Evolutionary conservation across 2,888 invertebrate genomes (phyloP), one percentile per base, ranked within the genome.

Genomic region (Aricia artaxerxes): DNA sequence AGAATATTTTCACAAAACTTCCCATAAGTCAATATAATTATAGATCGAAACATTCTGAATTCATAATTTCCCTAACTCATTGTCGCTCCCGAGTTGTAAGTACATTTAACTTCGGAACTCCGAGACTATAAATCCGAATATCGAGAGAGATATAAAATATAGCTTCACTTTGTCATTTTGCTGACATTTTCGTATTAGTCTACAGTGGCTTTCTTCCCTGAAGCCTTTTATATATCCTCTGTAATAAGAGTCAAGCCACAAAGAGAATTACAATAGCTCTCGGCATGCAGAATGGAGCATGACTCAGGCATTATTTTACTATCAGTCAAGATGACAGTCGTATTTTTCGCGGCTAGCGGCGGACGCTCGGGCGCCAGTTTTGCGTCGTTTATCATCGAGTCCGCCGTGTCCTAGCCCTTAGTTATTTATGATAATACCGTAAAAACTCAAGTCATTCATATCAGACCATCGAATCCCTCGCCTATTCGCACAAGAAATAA

Each of bases 321-420:
- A 93, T 94, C 92, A 91, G 89, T 94, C 94, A 94, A 93, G 91
- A 94, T 93, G 93, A 93, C 92, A 94, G 90, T 92, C 89, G 90
- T 92, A 91, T 94, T 93, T 94, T 94, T 92, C 92, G 92, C 89
- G 92, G 88, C 89, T 90, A 91, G 87, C 89, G 90, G 89, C 90
- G 91, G 93, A 89, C 92, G 90, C 86, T 87, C 85, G 87, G 92
- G 91, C 93, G 94, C 92, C 92, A 84, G 82, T 89, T 89, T 84
- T 79, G 82, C 86, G 85, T 93, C 93, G 89, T 94, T 93, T 92
- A 92, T 94, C 92, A 94, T 93, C 88, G 87, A 89, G 88, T 89
- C 86, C 85, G 86, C 87, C 86, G 85, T 87, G 88, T 88, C 88
- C 88, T 87, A 87, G 83, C 88, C 88, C 88, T 89, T 88, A 88